phyloP scores from a whole-genome alignment of 2,113 vertebrate genomes.

The Nansenia antarctica region DNA sequence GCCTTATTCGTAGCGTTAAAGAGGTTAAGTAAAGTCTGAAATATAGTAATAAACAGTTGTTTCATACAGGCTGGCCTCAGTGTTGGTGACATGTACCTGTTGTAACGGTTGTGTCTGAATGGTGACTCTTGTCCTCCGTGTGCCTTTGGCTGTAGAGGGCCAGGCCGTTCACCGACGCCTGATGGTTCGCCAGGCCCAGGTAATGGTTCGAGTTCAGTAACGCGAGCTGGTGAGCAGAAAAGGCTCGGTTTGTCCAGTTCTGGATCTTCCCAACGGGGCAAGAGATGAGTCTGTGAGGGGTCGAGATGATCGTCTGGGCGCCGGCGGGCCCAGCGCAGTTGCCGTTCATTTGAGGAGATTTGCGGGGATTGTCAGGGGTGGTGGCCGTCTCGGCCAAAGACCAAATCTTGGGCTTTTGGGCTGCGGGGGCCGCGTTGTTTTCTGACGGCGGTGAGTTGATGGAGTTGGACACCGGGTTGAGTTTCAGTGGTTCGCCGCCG shows the following conservation, averaged over 20 bases:
- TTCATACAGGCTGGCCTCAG: slow-evolving; percentile 67
- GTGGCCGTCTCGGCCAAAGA: slow-evolving; percentile 96
- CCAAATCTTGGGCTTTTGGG: slow-evolving; percentile 97
- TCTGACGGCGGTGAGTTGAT: slow-evolving; percentile 82
- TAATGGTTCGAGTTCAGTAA: slow-evolving; percentile 92
- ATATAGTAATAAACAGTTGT: slow-evolving; percentile 33
- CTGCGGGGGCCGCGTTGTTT: slow-evolving; percentile 76
- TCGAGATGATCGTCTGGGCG: slow-evolving; percentile 70
- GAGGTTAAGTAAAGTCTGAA: slow-evolving; percentile 39
- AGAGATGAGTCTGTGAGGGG: slow-evolving; percentile 89
- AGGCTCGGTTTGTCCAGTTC: slow-evolving; percentile 89
- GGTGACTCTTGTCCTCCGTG: slow-evolving; percentile 80
- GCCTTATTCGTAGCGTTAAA: slow-evolving; percentile 18
- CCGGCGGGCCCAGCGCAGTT: slow-evolving; percentile 66
- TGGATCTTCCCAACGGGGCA: slow-evolving; percentile 93
- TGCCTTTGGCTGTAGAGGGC: slow-evolving; percentile 86
- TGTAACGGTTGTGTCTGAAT: slow-evolving; percentile 85
- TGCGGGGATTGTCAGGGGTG: slow-evolving; percentile 93
- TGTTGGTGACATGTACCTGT: slow-evolving; percentile 87
- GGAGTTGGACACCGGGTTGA: slow-evolving; percentile 73
- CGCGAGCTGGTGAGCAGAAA: slow-evolving; percentile 88
- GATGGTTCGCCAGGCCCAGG: slow-evolving; percentile 85
- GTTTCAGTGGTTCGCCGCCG: slow-evolving; percentile 74
- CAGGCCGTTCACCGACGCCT: slow-evolving; percentile 75
- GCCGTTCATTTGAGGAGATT: slow-evolving; percentile 80